Base-by-base conservation (phyloP, 1,140 invertebrate genomes). In the Meteorus sp. region DNA sequence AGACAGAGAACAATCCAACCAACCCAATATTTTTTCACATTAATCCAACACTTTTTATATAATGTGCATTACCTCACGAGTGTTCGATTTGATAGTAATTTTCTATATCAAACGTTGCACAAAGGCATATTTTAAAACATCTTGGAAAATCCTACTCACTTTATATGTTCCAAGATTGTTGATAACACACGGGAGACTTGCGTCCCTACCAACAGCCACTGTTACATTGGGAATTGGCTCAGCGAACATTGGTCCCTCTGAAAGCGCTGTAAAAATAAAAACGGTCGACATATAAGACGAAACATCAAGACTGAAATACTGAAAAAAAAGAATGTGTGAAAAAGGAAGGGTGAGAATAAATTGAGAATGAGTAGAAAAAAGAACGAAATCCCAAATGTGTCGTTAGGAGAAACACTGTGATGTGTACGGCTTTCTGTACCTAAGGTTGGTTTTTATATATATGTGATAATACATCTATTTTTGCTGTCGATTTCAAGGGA, bases 151-250 rank as follows among this genome's bases (percentile, higher is more conserved):
- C 7, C 17, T 47, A 51, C 77, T 83, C 83, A 94, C 92, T 88
- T 93, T 93, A 72, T 93, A 92, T 60, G 84, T 85, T 62, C 91
- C 91, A 55, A 94, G 85, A 72, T 94, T 91, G 70, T 94, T 89
- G 31, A 95, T 90, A 48, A 94, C 89, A 69, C 93, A 95, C 8
- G 91, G 91, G 64, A 95, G 78, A 69, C 87, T 92, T 37, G 91
- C 92, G 73, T 94, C 92, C 68, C 92, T 84, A 56, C 92, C 92
- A 19, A 94, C 83, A 39, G 92, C 89, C 44, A 94, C 92, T 2
- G 92, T 95, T 59, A 92, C 89, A 75, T 94, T 94, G 22, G 90
- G 90, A 69, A 94, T 92, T 17, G 90, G 90, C 75, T 93, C 91
- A 15, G 90, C 88, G 71, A 94, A 94, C 64, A 87, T 85, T 8